Base-by-base conservation (phyloP, 2,888 invertebrate species). In the Agrochola circellaris region DNA sequence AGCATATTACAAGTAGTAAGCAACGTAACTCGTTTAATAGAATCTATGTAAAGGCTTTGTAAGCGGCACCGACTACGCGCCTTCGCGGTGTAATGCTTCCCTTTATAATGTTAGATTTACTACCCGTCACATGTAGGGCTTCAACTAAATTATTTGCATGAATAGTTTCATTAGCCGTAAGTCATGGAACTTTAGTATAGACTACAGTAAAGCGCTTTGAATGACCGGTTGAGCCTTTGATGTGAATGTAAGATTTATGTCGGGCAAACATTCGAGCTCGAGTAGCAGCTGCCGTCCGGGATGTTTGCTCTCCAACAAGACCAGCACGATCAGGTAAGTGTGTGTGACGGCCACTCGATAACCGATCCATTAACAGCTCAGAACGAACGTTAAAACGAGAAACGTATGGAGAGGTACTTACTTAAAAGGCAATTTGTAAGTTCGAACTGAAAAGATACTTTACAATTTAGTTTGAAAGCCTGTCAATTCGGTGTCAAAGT, bases 21-120 rank as follows among this genome's bases (percentile, higher is more conserved):
- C 78, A 84, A 83, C 66, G 81, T 87, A 87, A 88, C 80, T 81
- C 83, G 86, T 85, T 90, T 87, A 88, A 80, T 83, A 72, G 77
- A 87, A 90, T 90, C 87, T 89, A 81, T 87, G 89, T 88, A 91
- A 81, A 84, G 87, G 85, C 88, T 90, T 86, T 85, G 84, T 87
- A 85, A 79, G 74, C 62, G 71, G 73, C 69, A 61, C 65, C 66
- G 60, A 69, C 80, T 85, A 58, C 66, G 64, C 79, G 71, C 64
- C 71, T 68, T 51, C 56, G 68, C 71, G 60, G 69, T 84, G 85
- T 91, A 86, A 88, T 86, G 87, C 83, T 85, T 79, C 85, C 75
- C 75, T 88, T 75, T 77, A 80, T 83, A 79, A 80, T 75, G 87
- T 85, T 81, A 79, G 82, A 82, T 85, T 85, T 88, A 82, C 82